phyloP scores from a whole-genome alignment of 92 coral and sea anemone species.

The Blastomussa wellsi region DNA sequence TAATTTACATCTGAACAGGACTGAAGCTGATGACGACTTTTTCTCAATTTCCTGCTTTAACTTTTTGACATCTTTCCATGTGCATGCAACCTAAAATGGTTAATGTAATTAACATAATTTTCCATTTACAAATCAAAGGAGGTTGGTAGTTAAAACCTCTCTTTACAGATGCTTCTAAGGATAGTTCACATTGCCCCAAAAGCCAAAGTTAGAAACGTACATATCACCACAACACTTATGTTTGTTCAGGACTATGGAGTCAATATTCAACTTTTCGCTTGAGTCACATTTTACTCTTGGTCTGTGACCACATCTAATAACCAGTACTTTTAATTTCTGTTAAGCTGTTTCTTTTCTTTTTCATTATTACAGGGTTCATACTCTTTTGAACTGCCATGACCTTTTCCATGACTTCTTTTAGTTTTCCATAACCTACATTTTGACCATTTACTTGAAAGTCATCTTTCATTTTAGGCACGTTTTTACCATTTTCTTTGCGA shows the following conservation, averaged over 20 bases:
- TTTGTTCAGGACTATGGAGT: too few species aligned
- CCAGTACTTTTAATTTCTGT: background rate
- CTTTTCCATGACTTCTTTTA: too few species aligned
- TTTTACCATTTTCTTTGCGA: too few species aligned
- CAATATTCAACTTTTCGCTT: too few species aligned
- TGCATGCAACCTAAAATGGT: conserved; percentile 84
- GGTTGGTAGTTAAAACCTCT: background rate
- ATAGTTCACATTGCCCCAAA: background rate
- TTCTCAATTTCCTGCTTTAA: conserved; percentile 92
- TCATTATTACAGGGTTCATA: too few species aligned
- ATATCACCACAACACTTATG: background rate
- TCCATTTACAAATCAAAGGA: background rate
- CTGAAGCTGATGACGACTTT: conserved; percentile 91
- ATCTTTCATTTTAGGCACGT: too few species aligned
- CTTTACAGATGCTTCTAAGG: background rate
- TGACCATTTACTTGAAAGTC: too few species aligned
- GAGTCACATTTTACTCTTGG: too few species aligned
- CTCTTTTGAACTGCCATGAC: too few species aligned
- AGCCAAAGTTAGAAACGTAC: background rate
- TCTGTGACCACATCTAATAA: background rate
- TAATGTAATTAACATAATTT: background rate
- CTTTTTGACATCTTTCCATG: conserved; percentile 98
- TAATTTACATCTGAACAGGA: conserved; percentile 84
- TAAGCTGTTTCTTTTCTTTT: background rate
- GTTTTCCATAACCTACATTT: too few species aligned